Base-by-base conservation (phyloP, 2,888 invertebrate species). In the Chloroclystis v-ata region DNA sequence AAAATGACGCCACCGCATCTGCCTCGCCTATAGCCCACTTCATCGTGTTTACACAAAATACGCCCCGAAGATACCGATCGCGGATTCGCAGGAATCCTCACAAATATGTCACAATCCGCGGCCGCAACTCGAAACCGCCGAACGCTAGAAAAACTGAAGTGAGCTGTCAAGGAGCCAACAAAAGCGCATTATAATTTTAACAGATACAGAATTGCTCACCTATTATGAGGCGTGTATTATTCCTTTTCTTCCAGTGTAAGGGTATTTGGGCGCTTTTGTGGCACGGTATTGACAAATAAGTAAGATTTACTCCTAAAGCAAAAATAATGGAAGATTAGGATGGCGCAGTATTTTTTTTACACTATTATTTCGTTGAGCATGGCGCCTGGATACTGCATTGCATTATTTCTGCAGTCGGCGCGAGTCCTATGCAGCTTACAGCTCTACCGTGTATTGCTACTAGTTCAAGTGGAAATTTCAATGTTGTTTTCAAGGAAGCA, bases 21-120 rank as follows among this genome's bases (percentile, higher is more conserved):
- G 89, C 86, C 77, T 74, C 68, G 89, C 86, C 78, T 74, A 68
- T 71, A 71, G 71, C 56, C 75, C 72, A 73, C 78, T 85, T 83
- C 80, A 83, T 82, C 75, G 75, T 87, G 87, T 87, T 87, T 87
- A 87, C 79, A 82, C 82, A 81, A 86, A 86, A 85, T 84, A 83
- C 78, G 68, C 65, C 67, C 64, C 54, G 60, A 58, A 66, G 85
- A 87, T 87, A 85, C 73, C 56, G 75, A 87, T 87, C 87, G 68
- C 59, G 69, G 70, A 78, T 78, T 80, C 78, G 64, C 75, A 74
- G 82, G 81, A 78, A 69, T 72, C 67, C 67, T 69, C 72, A 52
- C 54, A 56, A 72, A 69, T 56, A 68, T 70, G 72, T 76, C 78
- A 78, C 72, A 16, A 43, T 48, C 81, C 63, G 64, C 59, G 66